A percentile compares a stretch with the other conserved stretches of the same genome.
These are phyloP conservation scores for Campopleginae sp. DNA, from an alignment of 2,888 invertebrate species.

Conservation along the genomic window DNA sequence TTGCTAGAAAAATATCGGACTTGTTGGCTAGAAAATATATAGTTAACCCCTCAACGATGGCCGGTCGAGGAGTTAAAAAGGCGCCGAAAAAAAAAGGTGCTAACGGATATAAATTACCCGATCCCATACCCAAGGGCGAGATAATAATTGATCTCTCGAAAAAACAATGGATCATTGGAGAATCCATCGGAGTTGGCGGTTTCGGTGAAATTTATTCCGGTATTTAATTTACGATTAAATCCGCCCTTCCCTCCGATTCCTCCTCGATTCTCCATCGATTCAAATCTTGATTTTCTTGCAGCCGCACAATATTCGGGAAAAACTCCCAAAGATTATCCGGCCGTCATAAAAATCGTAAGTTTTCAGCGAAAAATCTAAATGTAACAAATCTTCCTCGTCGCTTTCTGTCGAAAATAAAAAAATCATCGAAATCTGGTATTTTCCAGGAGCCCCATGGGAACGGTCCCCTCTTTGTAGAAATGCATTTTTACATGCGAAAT, in stretches of 20 bases:
- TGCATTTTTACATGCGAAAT: conserved; percentile 94
- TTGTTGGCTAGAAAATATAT: neutral
- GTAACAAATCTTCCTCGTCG: conserved; percentile 7
- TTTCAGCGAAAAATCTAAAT: too few relatives aligned
- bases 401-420: conserved; percentile 19
- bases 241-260: neutral
- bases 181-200: conserved; percentile 95
- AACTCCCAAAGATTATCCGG: conserved; percentile 86
- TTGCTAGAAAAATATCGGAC: neutral
- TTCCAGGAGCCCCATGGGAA: conserved; percentile 94
- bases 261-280: neutral
- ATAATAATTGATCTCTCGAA: conserved; percentile 91
- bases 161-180: conserved; percentile 93
- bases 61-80: conserved; percentile 60
- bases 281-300: conserved; percentile 59
- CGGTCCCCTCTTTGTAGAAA: conserved; percentile 97
- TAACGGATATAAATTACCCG: conserved; percentile 87
- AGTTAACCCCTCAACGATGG: conserved; percentile 45
- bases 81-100: conserved; percentile 79
- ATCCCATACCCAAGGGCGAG: conserved; percentile 90
- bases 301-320: conserved; percentile 85
- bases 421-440: conserved; percentile 48
- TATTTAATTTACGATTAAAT: conserved; percentile 80
- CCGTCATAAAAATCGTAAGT: conserved; percentile 93
- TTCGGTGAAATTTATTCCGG: conserved; percentile 97